Percentiles rank a stretch among this genome's conserved stretches.
Conservation (phyloP, 2,888 invertebrate species). For the Melinaea menophilus region DNA sequence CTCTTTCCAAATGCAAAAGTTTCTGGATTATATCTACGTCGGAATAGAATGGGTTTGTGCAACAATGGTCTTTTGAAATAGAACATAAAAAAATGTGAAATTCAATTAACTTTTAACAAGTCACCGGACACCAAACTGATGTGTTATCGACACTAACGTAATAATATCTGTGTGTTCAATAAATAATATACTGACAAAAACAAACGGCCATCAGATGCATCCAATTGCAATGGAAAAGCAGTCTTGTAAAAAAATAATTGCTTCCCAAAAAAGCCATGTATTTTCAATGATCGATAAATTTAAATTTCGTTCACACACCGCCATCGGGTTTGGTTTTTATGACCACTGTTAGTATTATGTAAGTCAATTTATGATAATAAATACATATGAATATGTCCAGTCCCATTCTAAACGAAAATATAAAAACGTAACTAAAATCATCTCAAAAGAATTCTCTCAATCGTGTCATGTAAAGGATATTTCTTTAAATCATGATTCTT, state of each 20-base stretch:
- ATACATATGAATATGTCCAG: constrained; percentile 15
- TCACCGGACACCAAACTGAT: neutral
- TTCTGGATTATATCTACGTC: no score
- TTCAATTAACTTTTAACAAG: neutral
- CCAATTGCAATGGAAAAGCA: constrained; percentile 59
- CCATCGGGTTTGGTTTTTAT: neutral
- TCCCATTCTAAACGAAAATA: constrained; percentile 28
- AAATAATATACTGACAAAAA: constrained; percentile 48
- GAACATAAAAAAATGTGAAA: neutral
- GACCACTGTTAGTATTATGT: no score
- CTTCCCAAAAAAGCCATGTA: constrained; percentile 55
- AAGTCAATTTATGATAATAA: no score
- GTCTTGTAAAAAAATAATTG: constrained; percentile 73
- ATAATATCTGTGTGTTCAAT: constrained; percentile 28
- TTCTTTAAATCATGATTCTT: constrained; percentile 47
- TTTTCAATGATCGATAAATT: constrained; percentile 53
- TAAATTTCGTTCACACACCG: constrained; percentile 35
- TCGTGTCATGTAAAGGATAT: no score
- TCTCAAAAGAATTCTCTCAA: no score
- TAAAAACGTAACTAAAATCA: no score
- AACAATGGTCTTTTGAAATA: neutral
- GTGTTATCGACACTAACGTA: neutral
- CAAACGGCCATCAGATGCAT: constrained; percentile 56
- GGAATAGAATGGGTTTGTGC: no score
- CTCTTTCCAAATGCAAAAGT: no score